phyloP scores from a whole-genome alignment of 1,140 invertebrate species.

The Popillia japonica region DNA sequence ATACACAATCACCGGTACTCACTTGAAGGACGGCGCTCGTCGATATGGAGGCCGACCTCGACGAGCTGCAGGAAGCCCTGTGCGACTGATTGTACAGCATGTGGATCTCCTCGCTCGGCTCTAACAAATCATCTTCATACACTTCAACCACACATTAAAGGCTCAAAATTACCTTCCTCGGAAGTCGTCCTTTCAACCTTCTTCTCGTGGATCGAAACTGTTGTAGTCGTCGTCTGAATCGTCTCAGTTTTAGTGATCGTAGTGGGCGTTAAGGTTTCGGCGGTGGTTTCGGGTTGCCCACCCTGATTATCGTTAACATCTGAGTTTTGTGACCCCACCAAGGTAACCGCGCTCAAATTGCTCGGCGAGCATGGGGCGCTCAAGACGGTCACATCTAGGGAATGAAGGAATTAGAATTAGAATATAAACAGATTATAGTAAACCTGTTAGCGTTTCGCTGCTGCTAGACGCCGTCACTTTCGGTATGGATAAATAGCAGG shows the following conservation, averaged over 20 bases:
- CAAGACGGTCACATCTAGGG: conserved; percentile 56
- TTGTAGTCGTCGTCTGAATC: not conserved
- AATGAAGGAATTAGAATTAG: not conserved
- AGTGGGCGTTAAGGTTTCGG: conserved; percentile 41
- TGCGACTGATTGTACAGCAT: conserved; percentile 50
- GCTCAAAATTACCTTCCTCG: conserved; percentile 53
- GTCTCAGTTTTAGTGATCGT: conserved; percentile 32
- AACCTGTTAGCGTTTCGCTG: conserved; percentile 79
- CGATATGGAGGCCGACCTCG: conserved; percentile 55
- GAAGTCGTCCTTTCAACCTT: conserved; percentile 54
- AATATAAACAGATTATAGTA: not conserved
- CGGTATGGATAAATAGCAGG: conserved; percentile 68
- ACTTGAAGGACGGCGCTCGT: conserved; percentile 50
- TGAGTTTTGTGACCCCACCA: conserved; percentile 67
- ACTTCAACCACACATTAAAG: conserved; percentile 48
- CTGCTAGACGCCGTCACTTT: conserved; percentile 77
- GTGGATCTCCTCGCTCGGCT: conserved; percentile 49
- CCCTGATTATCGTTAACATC: conserved; percentile 58
- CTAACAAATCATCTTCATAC: too few relatives aligned
- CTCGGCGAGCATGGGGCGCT: conserved; percentile 75
- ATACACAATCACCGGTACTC: too few relatives aligned
- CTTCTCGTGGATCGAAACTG: conserved; percentile 43
- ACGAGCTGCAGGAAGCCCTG: conserved; percentile 53
- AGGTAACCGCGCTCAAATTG: conserved; percentile 74
- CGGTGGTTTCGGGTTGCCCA: conserved; percentile 38